Evolutionary conservation across 1,140 invertebrate species (phyloP).

Genomic region (Tetramorium parvispinum): DNA sequence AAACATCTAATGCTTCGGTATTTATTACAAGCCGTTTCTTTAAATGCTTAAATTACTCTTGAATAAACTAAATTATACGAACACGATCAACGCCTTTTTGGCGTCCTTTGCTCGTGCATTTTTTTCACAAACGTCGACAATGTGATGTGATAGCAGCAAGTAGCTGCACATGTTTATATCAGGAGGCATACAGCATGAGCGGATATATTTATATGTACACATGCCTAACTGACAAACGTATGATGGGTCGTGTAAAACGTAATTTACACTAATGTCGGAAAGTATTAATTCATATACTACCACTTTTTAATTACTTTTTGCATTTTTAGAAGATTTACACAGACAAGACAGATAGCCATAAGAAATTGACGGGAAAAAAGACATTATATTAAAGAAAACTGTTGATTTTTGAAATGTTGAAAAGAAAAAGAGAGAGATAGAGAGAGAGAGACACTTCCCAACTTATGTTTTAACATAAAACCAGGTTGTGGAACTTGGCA

Average conservation of each 20-base stretch:
- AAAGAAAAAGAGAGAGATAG: not conserved
- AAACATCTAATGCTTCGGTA: not conserved
- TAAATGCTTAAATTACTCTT: not conserved
- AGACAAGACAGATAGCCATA: slow-evolving; percentile 17
- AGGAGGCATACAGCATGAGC: slow-evolving; percentile 37
- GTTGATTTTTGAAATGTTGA: slow-evolving; percentile 44
- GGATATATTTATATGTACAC: slow-evolving; percentile 51
- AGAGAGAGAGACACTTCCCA: slow-evolving; percentile 44
- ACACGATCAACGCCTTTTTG: not conserved
- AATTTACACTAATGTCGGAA: slow-evolving; percentile 57
- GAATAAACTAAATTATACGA: not conserved
- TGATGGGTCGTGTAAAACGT: slow-evolving; percentile 42
- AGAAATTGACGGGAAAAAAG: slow-evolving; percentile 29
- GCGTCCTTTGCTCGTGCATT: not conserved
- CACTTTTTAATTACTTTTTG: slow-evolving; percentile 67
- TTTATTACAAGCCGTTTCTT: not conserved
- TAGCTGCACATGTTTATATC: slow-evolving; percentile 55
- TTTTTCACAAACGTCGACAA: slow-evolving; percentile 53
- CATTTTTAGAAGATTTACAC: slow-evolving; percentile 70
- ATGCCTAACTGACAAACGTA: slow-evolving; percentile 37
- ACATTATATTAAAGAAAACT: slow-evolving; percentile 39
- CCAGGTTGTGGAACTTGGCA: slow-evolving; percentile 77
- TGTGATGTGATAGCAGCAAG: slow-evolving; percentile 54
- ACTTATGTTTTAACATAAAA: slow-evolving; percentile 55
- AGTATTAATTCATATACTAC: slow-evolving; percentile 62